phyloP scores from a whole-genome alignment of 2,113 vertebrate genomes.

The Larimichthys polyactis region DNA sequence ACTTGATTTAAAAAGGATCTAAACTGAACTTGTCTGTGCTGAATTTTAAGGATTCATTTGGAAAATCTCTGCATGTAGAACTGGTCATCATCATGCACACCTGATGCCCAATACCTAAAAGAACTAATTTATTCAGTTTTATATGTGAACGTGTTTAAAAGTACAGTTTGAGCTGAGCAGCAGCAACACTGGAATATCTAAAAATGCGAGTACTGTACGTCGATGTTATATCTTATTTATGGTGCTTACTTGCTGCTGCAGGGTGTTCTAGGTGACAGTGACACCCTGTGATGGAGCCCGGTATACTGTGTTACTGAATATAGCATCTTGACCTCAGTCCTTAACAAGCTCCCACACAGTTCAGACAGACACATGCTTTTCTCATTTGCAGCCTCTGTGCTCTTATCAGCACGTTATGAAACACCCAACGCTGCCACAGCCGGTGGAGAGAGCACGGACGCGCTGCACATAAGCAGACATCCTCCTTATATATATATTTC shows the following conservation, averaged over 20 bases:
- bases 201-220: too few relatives aligned
- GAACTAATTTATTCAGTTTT: neutral
- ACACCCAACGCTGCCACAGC: neutral
- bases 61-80: neutral
- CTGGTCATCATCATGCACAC: neutral
- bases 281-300: conserved; percentile 13
- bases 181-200: neutral
- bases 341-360: conserved; percentile 4
- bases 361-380: neutral
- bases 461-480: neutral
- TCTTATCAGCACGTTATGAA: neutral
- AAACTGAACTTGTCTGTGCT: neutral
- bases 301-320: conserved; percentile 5
- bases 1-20: neutral
- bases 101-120: neutral
- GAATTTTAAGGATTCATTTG: neutral
- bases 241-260: neutral
- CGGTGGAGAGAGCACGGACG: neutral
- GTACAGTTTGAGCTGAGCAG: neutral
- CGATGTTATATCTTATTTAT: neutral
- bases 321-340: neutral
- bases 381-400: conserved; percentile 10
- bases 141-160: neutral
- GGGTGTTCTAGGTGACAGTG: conserved; percentile 4
- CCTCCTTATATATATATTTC: neutral